Evolutionary conservation across 2,113 vertebrate genomes (phyloP).

Genomic region (Corythornis vintsioides): DNA sequence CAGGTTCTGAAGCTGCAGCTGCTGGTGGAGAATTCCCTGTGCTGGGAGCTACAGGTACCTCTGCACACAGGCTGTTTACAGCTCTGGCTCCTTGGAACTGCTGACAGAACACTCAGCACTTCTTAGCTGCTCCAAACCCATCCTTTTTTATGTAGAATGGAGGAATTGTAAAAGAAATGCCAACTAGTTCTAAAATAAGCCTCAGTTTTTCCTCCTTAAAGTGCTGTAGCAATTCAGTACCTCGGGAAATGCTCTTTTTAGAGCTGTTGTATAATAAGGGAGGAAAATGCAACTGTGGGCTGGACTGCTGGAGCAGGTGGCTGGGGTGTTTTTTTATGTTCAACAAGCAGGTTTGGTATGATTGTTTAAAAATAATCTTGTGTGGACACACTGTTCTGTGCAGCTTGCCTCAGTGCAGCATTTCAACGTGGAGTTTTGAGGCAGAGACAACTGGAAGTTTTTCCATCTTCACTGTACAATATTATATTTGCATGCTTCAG

Average conservation of each 20-base stretch:
- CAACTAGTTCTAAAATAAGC: neutral
- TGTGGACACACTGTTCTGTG: neutral
- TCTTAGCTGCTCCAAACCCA: neutral
- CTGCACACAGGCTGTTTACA: neutral
- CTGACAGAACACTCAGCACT: neutral
- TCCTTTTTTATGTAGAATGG: neutral
- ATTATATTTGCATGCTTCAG: neutral
- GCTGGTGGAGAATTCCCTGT: neutral
- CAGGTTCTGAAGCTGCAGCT: neutral
- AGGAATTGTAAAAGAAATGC: neutral
- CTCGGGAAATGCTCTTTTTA: neutral
- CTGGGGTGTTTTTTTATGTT: neutral
- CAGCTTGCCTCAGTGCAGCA: neutral
- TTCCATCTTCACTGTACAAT: neutral
- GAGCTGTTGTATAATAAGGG: neutral
- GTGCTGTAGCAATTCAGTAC: neutral
- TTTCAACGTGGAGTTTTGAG: neutral
- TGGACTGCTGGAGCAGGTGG: neutral
- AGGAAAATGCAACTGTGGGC: neutral
- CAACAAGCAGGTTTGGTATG: neutral
- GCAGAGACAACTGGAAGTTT: neutral
- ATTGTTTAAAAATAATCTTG: neutral
- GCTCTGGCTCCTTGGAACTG: neutral
- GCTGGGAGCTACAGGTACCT: conserved; percentile 18
- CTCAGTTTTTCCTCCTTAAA: neutral